Evolutionary conservation across 2,797 vertebrate genomes (phyloP), one percentile per base, ranked within the genome.

Genomic region (Geotrypetes seraphini): DNA sequence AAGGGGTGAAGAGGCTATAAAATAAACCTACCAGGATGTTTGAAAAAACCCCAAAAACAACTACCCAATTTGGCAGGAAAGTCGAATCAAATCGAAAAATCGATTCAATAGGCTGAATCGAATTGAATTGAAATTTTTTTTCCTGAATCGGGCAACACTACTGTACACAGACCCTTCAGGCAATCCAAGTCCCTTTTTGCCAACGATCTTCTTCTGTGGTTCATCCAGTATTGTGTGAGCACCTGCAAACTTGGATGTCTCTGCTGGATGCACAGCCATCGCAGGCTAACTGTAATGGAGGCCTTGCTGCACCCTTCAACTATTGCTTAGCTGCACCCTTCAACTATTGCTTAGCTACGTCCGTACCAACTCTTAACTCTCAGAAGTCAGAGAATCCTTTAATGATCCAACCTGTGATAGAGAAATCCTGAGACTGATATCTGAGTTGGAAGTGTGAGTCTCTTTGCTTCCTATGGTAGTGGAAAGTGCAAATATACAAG

Each of bases 381-480:
- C 71, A 74, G 26, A 39, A 48, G 35, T 8, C 37, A 68, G 39
- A 56, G 79, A 76, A 60, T 39, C 38, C n/a, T 10, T 39, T 33
- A 7, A 3, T 39, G 54, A 49, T 54, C 66, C 66, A 67, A 31
- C 52, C 73, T 57, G 45, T 66, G 88, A 87, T 48, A 68, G 67
- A 12, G 84, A 83, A 39, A 78, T 84, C 39, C 73, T 88, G 33
- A 69, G 66, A 30, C 27, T 93, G 42, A 46, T 93, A 39, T 33
- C 33, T 39, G 86, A 87, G 33, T 52, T 94, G 29, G 90, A 93
- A 54, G 65, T 71, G 12, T 77, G 42, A 0, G 1, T 91, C 16
- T 74, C 66, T 3, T 14, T 83, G 8, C 66, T 90, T 5, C 80
- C 75, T 24, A 42, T 62, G 8, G 39, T 67, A 7, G 53, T 50